Evolutionary conservation across 2,797 vertebrate genomes (phyloP).

Genomic region (Coracias cyanogaster): DNA sequence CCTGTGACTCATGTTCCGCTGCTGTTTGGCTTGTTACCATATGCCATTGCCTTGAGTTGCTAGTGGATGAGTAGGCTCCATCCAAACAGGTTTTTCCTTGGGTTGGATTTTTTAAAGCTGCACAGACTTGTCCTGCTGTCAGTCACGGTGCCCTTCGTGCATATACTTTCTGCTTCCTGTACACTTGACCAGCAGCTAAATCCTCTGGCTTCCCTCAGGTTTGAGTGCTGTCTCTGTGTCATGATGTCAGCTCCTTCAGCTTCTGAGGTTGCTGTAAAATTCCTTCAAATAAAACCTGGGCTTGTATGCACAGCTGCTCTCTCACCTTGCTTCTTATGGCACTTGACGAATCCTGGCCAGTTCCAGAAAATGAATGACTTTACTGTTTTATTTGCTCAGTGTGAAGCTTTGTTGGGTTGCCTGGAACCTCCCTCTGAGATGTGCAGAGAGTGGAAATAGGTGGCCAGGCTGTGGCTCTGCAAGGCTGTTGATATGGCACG

Average conservation of each 20-base stretch:
- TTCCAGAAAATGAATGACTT: background rate
- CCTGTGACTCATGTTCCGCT: background rate
- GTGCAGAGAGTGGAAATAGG: background rate
- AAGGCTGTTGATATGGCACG: background rate
- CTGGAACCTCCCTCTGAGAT: background rate
- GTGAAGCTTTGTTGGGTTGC: background rate
- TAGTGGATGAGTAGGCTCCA: background rate
- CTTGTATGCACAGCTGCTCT: background rate
- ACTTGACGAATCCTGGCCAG: background rate
- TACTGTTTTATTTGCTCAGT: background rate
- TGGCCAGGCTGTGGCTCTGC: background rate
- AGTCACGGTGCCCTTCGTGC: background rate
- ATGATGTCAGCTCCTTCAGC: background rate
- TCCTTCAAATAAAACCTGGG: background rate
- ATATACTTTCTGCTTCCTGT: background rate
- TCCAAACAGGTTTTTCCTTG: background rate
- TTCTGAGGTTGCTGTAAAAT: background rate
- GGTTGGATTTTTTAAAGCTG: background rate
- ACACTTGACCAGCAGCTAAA: background rate
- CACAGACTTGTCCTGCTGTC: background rate
- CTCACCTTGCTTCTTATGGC: background rate
- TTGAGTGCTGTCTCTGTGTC: background rate
- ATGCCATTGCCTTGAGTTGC: background rate
- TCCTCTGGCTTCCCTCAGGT: background rate
- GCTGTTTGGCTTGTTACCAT: background rate